phyloP scores from a whole-genome alignment of 92 coral and sea anemone genomes.

The Diadumene lineata region DNA sequence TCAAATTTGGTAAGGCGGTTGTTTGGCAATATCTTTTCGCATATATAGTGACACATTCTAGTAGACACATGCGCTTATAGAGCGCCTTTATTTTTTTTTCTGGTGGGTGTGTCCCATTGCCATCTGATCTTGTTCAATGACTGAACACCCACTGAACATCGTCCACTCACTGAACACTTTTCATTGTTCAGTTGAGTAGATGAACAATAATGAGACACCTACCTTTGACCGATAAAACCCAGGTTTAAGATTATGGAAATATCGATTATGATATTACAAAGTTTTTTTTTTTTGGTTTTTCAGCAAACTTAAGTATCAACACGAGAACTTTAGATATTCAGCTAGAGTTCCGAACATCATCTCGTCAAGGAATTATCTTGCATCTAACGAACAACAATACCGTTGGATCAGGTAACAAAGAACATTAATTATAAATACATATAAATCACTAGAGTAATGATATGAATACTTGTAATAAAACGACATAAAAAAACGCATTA shows the following conservation, averaged over 20 bases:
- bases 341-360: conserved; percentile 57
- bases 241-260: not conserved
- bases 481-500: not conserved
- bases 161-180: not conserved
- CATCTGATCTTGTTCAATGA: not conserved
- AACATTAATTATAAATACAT: not conserved
- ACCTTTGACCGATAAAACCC: not conserved
- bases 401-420: conserved; percentile 39
- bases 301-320: conserved; percentile 7
- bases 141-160: not conserved
- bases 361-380: conserved; percentile 55
- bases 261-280: too few species aligned
- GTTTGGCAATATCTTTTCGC: too few species aligned
- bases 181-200: not conserved
- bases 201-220: not conserved
- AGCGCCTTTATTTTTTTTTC: too few species aligned
- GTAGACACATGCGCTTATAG: too few species aligned
- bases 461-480: too few species aligned
- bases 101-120: too few species aligned
- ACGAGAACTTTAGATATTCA: conserved; percentile 30
- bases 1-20: conserved; percentile 59
- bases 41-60: too few species aligned
- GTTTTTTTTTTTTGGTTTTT: too few species aligned
- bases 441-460: not conserved
- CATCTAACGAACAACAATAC: conserved; percentile 19